phyloP scores from a whole-genome alignment of 2,888 invertebrate genomes.

The Monopis laevigella region DNA sequence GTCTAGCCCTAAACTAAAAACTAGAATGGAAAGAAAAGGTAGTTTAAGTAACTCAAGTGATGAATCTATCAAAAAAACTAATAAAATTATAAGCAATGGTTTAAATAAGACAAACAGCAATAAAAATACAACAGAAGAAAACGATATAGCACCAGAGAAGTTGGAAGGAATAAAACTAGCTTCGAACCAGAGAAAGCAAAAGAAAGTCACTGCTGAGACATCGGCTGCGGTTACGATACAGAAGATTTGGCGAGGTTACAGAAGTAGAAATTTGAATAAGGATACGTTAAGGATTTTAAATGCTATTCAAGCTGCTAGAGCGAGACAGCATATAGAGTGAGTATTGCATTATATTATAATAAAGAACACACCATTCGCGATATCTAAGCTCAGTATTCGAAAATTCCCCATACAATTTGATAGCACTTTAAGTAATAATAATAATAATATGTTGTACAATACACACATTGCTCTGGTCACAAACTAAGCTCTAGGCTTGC shows the following conservation, averaged over 20 bases:
- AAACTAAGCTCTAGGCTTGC: too few relatives aligned
- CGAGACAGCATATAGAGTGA: constrained; percentile 86
- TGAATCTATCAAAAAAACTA: constrained; percentile 19
- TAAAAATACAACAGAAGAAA: constrained; percentile 19
- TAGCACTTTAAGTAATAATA: too few relatives aligned
- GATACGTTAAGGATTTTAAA: constrained; percentile 71
- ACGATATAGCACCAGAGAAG: constrained; percentile 34
- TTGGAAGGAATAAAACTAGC: constrained; percentile 45
- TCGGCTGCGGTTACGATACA: constrained; percentile 83
- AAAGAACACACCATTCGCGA: too few relatives aligned
- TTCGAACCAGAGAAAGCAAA: constrained; percentile 50
- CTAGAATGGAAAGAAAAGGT: constrained; percentile 52
- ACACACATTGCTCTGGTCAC: too few relatives aligned
- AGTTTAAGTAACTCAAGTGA: constrained; percentile 34
- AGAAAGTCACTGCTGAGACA: constrained; percentile 44
- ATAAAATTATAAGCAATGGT: constrained; percentile 1
- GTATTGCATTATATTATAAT: too few relatives aligned
- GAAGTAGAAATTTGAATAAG: constrained; percentile 77
- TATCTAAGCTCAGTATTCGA: too few relatives aligned
- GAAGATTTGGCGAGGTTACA: constrained; percentile 87
- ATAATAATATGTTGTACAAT: too few relatives aligned
- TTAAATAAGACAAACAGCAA: constrained; percentile 28
- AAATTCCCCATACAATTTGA: too few relatives aligned
- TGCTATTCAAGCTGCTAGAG: constrained; percentile 78
- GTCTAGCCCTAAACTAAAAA: constrained; percentile 51